Percentiles rank a stretch among this genome's conserved stretches.
Evolutionary conservation across 2,888 invertebrate species (phyloP).

Genomic region (Leptogaster cylindrica): DNA sequence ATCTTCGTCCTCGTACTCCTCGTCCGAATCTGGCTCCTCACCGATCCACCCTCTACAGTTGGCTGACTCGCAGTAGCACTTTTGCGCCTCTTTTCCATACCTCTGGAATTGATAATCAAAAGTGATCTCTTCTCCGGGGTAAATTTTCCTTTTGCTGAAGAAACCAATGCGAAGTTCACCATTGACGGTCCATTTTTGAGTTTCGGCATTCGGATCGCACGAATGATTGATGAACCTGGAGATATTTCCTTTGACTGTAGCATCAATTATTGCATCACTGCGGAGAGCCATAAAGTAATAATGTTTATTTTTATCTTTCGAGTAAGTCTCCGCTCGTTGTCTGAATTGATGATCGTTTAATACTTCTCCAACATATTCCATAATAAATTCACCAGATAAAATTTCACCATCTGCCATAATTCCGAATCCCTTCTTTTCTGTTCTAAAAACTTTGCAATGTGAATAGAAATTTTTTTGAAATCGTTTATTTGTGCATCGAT

Average conservation of each 20-base stretch:
- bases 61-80: slow-evolving; percentile 89
- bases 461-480: slow-evolving; percentile 90
- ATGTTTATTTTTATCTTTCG: slow-evolving; percentile 87
- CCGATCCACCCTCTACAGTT: slow-evolving; percentile 97
- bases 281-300: slow-evolving; percentile 98
- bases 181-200: slow-evolving; percentile 96
- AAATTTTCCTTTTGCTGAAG: slow-evolving; percentile 85
- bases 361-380: slow-evolving; percentile 99
- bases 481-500: slow-evolving; percentile 91
- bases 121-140: slow-evolving; percentile 92
- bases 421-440: slow-evolving; percentile 95
- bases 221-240: slow-evolving; percentile 99
- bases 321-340: slow-evolving; percentile 85
- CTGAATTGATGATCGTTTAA: slow-evolving; percentile 89
- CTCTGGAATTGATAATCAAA: slow-evolving; percentile 98
- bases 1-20: slow-evolving; percentile 66
- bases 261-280: slow-evolving; percentile 94
- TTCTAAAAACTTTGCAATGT: slow-evolving; percentile 84
- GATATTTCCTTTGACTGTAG: slow-evolving; percentile 92
- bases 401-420: slow-evolving; percentile 66
- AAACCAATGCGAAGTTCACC: slow-evolving; percentile 95
- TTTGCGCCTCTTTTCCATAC: slow-evolving; percentile 95
- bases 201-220: slow-evolving; percentile 98
- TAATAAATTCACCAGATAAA: slow-evolving; percentile 81
- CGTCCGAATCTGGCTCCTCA: slow-evolving; percentile 78